These are phyloP conservation scores for Echiichthys vipera DNA, from an alignment of 2,797 vertebrate genomes.

Conservation along the genomic window DNA sequence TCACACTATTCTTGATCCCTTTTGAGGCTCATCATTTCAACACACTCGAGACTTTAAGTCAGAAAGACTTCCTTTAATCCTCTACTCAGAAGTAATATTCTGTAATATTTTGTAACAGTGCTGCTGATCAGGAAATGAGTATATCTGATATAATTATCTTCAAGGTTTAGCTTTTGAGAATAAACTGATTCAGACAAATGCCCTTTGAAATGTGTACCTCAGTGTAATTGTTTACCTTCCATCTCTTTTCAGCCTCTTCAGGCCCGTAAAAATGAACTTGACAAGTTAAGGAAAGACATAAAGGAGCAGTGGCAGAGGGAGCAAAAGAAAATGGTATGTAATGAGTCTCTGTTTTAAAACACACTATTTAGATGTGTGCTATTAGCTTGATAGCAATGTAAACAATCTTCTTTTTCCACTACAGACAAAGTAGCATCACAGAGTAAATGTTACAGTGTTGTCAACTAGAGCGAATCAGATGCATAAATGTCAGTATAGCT, in stretches of 20 bases:
- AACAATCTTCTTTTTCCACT: not conserved
- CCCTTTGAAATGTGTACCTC: not conserved
- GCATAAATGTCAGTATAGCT: conserved; percentile 2
- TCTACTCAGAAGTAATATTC: not conserved
- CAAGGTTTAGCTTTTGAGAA: not conserved
- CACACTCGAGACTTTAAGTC: not conserved
- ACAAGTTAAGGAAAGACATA: conserved; percentile 96
- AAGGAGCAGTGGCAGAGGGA: conserved; percentile 99
- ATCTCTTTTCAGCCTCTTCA: conserved; percentile 88
- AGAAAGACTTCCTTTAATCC: not conserved
- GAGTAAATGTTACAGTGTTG: conserved; percentile 7
- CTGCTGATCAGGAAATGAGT: not conserved
- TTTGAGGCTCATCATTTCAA: not conserved
- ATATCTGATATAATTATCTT: not conserved
- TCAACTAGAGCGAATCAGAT: not conserved
- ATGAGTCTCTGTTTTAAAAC: conserved; percentile 29
- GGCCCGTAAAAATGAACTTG: conserved; percentile 93
- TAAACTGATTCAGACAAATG: not conserved
- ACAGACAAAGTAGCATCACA: conserved; percentile 21
- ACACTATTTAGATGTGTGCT: not conserved
- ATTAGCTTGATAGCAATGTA: not conserved
- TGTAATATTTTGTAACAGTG: not conserved
- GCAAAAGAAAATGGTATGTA: conserved; percentile 97
- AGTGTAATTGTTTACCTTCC: not conserved
- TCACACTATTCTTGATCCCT: not conserved